These are phyloP conservation scores for Musca domestica DNA, from an alignment of 1,140 invertebrate genomes.

Conservation along the genomic window DNA sequence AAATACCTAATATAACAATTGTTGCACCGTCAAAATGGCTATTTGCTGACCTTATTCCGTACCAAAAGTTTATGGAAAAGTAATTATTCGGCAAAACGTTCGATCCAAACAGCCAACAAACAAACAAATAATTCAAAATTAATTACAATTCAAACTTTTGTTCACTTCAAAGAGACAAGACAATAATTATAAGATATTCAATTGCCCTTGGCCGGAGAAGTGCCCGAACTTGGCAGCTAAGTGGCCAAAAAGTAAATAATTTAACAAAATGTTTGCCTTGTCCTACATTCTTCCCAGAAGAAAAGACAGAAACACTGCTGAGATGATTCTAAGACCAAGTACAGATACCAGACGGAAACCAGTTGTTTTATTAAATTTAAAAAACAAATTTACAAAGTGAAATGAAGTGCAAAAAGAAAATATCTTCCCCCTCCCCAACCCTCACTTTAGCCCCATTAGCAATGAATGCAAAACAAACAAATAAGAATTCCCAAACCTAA, in stretches of 20 bases:
- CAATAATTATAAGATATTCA: constrained; percentile 9
- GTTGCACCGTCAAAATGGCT: no score
- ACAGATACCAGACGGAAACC: background rate
- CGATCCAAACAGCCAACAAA: no score
- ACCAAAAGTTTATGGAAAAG: background rate
- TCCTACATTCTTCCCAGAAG: background rate
- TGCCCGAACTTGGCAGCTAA: background rate
- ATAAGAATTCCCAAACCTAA: constrained; percentile 7
- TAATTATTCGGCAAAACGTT: background rate
- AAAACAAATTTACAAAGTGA: constrained; percentile 1
- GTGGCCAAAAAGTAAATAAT: constrained; percentile 1
- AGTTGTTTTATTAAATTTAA: constrained; percentile 14
- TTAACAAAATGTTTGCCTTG: background rate
- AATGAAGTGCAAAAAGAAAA: constrained; percentile 21
- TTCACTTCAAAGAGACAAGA: constrained; percentile 5
- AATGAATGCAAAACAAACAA: constrained; percentile 15
- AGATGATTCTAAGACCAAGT: background rate
- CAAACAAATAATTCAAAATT: background rate
- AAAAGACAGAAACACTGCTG: no score
- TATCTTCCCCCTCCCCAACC: background rate
- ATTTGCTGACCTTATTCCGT: no score
- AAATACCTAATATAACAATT: no score
- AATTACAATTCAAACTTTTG: constrained; percentile 18
- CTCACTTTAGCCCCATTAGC: background rate
- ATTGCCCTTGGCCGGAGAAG: constrained; percentile 2